These are phyloP conservation scores for Noctilio leporinus DNA, from an alignment of 2,113 vertebrate genomes.

Conservation along the genomic window DNA sequence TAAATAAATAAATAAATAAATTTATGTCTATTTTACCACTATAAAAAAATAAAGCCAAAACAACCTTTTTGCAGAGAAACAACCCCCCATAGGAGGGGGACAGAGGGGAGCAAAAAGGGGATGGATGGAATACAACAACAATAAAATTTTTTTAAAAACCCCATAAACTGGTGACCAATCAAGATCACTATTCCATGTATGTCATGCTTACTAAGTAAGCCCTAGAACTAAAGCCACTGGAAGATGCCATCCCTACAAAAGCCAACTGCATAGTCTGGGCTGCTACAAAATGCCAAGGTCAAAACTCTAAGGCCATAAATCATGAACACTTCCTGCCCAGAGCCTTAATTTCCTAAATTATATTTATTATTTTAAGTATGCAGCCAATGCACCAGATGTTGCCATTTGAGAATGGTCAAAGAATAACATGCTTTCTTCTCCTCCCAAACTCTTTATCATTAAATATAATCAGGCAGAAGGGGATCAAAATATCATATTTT, in stretches of 20 bases:
- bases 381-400: not conserved
- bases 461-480: not conserved
- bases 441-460: not conserved
- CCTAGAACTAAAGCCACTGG: not conserved
- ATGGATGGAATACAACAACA: too few relatives aligned
- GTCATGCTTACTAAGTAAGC: not conserved
- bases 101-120: too few relatives aligned
- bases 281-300: not conserved
- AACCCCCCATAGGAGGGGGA: too few relatives aligned
- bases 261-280: not conserved
- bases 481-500: not conserved
- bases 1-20: too few relatives aligned
- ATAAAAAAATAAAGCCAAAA: not conserved
- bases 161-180: not conserved
- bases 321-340: not conserved
- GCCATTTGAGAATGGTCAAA: not conserved
- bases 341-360: not conserved
- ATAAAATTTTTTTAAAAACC: too few relatives aligned
- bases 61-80: not conserved
- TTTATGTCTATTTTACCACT: not conserved
- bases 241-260: not conserved
- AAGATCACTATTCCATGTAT: not conserved
- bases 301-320: not conserved
- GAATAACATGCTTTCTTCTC: not conserved
- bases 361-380: not conserved